These are phyloP conservation scores for Phataginus tricuspis DNA, from an alignment of 2,797 vertebrate genomes.

Conservation along the genomic window DNA sequence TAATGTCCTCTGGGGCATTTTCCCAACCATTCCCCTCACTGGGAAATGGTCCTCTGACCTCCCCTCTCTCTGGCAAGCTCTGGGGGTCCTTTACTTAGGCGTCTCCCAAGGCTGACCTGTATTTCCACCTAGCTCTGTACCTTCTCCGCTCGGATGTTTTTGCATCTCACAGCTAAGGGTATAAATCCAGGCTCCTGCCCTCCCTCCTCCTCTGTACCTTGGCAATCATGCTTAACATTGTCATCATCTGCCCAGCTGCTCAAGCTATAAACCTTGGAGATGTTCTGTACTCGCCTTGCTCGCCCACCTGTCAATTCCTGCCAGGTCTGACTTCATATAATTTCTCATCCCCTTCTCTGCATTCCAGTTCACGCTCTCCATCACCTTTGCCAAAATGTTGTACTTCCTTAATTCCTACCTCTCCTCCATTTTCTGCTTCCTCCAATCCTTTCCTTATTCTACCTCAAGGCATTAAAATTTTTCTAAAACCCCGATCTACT, in stretches of 20 bases:
- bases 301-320: background rate
- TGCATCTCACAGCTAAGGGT: background rate
- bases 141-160: background rate
- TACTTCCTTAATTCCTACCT: background rate
- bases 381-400: background rate
- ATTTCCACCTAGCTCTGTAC: background rate
- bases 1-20: background rate
- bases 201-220: background rate
- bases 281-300: background rate
- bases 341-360: background rate
- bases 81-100: background rate
- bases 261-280: background rate
- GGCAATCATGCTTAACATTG: background rate
- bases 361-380: accelerated
- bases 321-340: accelerated
- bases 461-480: background rate
- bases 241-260: background rate
- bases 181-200: background rate
- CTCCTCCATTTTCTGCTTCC: background rate
- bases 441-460: background rate
- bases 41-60: background rate
- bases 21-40: background rate
- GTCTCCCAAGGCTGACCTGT: background rate
- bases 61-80: accelerated
- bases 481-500: background rate